Conservation (phyloP, 2,888 invertebrate species). For the Dryomyza anilis region DNA sequence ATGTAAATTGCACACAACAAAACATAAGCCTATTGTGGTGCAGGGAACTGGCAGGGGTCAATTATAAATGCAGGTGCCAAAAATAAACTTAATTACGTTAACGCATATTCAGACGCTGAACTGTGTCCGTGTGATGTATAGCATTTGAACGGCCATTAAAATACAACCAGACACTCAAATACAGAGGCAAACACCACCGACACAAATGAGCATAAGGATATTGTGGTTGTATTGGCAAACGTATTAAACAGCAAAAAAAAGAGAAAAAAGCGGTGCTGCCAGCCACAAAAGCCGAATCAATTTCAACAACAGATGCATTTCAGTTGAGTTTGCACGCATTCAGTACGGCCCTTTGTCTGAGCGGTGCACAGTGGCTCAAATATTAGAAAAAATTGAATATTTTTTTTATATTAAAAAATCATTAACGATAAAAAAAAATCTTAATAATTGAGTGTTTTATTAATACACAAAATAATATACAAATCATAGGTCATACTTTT, state of each 20-base stretch:
- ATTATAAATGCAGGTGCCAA: conserved; percentile 7
- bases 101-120: conserved; percentile 30
- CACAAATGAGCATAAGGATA: not conserved
- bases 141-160: not conserved
- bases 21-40: not conserved
- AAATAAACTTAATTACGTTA: conserved; percentile 7
- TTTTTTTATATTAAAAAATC: too few species aligned
- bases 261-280: not conserved
- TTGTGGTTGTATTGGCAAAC: not conserved
- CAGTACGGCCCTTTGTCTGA: too few species aligned
- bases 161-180: too few species aligned
- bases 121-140: not conserved
- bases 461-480: too few species aligned
- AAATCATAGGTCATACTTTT: too few species aligned
- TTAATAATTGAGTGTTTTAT: too few species aligned
- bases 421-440: too few species aligned
- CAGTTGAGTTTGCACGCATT: conserved; percentile 7
- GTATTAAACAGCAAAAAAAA: not conserved
- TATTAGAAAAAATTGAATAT: too few species aligned
- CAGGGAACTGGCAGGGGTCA: not conserved
- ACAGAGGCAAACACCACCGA: too few species aligned
- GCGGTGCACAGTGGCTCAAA: too few species aligned
- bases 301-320: conserved; percentile 21
- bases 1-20: not conserved
- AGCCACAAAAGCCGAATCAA: conserved; percentile 22